A percentile compares a stretch with the other conserved stretches of the same genome.
phyloP scores from a whole-genome alignment of 1,140 invertebrate species.

The Chelonus insularis region DNA sequence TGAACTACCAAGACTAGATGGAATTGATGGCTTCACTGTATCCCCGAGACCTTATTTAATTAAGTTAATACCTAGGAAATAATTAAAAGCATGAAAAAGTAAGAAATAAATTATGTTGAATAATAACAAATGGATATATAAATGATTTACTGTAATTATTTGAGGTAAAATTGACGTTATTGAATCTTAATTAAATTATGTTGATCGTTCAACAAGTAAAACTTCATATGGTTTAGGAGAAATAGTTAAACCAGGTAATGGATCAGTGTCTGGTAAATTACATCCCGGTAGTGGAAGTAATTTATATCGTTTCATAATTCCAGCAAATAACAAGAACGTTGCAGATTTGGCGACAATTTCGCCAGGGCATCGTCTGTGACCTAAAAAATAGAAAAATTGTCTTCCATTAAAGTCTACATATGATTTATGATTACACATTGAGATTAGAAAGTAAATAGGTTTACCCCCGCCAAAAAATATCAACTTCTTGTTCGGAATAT shows the following conservation, averaged over 20 bases:
- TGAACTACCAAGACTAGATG: conserved; percentile 44
- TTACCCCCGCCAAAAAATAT: conserved; percentile 73
- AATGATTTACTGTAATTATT: too few relatives aligned
- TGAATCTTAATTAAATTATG: background rate
- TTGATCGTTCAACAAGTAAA: conserved; percentile 36
- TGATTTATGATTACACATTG: too few relatives aligned
- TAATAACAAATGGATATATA: too few relatives aligned
- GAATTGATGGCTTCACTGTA: conserved; percentile 60
- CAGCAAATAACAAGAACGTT: conserved; percentile 73
- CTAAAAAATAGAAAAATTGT: too few relatives aligned
- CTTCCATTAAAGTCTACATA: too few relatives aligned
- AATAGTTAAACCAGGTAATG: conserved; percentile 43
- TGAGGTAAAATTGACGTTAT: background rate
- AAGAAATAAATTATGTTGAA: background rate
- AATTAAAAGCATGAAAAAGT: too few relatives aligned
- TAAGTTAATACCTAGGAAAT: conserved; percentile 28
- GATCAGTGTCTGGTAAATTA: conserved; percentile 36
- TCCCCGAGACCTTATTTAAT: conserved; percentile 58
- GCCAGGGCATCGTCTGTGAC: conserved; percentile 75
- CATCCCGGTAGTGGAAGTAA: conserved; percentile 47
- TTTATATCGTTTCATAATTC: conserved; percentile 65
- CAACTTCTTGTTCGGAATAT: conserved; percentile 58
- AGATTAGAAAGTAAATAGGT: conserved; percentile 12
- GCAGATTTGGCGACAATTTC: conserved; percentile 74
- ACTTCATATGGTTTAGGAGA: conserved; percentile 50